Percentiles rank a stretch among this genome's conserved stretches.
These are phyloP conservation scores for Sebastes schlegelii DNA, from an alignment of 2,113 vertebrate species.

Conservation along the genomic window DNA sequence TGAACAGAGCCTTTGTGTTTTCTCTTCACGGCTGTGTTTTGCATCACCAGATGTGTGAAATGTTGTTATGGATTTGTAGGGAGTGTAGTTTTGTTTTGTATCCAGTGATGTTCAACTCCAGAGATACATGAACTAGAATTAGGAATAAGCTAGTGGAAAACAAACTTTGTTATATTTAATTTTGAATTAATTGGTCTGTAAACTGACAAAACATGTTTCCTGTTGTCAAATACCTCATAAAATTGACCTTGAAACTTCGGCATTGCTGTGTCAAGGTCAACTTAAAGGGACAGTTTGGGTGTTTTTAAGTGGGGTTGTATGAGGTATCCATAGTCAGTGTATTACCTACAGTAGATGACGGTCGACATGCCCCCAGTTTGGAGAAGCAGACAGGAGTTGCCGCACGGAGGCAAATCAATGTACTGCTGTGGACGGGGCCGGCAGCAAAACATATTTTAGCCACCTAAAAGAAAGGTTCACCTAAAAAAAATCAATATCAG, in stretches of 20 bases:
- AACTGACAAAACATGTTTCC: not conserved
- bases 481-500: too few relatives aligned
- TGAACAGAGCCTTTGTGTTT: conserved; percentile 45
- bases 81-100: conserved; percentile 23
- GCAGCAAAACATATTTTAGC: too few relatives aligned
- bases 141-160: not conserved
- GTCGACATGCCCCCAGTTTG: too few relatives aligned
- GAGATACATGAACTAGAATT: not conserved
- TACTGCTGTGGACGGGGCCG: too few relatives aligned
- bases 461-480: too few relatives aligned
- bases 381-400: too few relatives aligned
- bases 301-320: too few relatives aligned
- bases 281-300: not conserved
- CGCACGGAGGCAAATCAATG: too few relatives aligned
- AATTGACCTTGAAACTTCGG: not conserved
- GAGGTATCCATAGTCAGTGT: too few relatives aligned
- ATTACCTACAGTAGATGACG: too few relatives aligned
- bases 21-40: conserved; percentile 29
- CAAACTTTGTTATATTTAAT: not conserved
- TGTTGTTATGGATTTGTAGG: conserved; percentile 12
- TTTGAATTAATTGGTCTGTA: not conserved
- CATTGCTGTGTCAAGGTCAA: not conserved
- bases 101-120: conserved; percentile 4
- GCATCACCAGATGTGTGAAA: conserved; percentile 45
- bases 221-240: not conserved